These are phyloP conservation scores for Amiota minor DNA, from an alignment of 2,888 invertebrate genomes.

Conservation along the genomic window DNA sequence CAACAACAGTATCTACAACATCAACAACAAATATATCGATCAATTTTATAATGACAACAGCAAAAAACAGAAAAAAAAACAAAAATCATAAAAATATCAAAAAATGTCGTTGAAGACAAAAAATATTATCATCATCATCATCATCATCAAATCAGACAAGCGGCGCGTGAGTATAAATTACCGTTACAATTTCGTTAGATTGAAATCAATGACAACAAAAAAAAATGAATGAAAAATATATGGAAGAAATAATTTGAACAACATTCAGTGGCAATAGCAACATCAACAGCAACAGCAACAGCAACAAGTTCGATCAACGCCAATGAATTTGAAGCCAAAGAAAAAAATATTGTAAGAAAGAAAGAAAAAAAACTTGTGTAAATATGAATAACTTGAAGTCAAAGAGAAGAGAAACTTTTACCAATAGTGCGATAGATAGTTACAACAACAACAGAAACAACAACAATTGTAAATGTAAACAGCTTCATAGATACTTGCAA, in stretches of 20 bases:
- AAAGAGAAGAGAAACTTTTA: conserved; percentile 57
- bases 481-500: not conserved
- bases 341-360: not conserved
- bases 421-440: conserved; percentile 27
- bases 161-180: conserved; percentile 4
- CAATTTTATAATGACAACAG: conserved; percentile 45
- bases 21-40: conserved; percentile 65
- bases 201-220: conserved; percentile 4
- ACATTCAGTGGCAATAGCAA: not conserved
- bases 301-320: conserved; percentile 37
- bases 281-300: conserved; percentile 26
- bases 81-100: conserved; percentile 37
- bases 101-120: conserved; percentile 40
- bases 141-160: not conserved
- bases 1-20: conserved; percentile 57
- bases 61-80: conserved; percentile 7
- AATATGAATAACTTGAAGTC: conserved; percentile 22
- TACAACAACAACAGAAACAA: conserved; percentile 36
- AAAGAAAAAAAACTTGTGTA: conserved; percentile 17
- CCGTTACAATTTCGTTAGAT: conserved; percentile 29
- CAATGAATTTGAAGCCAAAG: not conserved
- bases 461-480: not conserved
- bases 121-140: not conserved
- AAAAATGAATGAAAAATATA: too few relatives aligned
- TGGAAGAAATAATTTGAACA: conserved; percentile 22